Evolutionary conservation across 2,888 invertebrate species (phyloP).

Genomic region (Eupithecia abbreviata): DNA sequence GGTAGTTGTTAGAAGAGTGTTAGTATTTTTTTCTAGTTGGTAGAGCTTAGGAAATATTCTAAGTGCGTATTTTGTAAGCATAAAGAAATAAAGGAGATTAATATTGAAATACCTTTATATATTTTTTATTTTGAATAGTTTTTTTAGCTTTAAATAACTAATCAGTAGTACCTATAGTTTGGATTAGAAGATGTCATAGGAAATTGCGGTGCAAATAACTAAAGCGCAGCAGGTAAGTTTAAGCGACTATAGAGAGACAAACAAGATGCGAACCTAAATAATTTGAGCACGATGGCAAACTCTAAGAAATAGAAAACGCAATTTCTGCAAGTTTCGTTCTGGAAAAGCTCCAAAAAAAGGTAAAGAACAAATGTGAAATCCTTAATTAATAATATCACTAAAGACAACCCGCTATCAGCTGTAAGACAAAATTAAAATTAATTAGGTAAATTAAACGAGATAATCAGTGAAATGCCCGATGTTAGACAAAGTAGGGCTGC

Average conservation of each 20-base stretch:
- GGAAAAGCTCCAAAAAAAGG: neutral
- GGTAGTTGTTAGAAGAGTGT: neutral
- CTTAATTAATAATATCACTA: constrained; percentile 5
- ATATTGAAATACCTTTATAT: too few relatives aligned
- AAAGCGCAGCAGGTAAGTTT: neutral
- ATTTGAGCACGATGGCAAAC: neutral
- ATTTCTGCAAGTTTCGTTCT: neutral
- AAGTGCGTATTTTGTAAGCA: too few relatives aligned
- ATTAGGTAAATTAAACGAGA: constrained; percentile 44
- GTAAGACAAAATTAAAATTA: constrained; percentile 35
- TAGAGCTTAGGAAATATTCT: neutral
- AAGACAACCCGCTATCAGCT: constrained; percentile 21
- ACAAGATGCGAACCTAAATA: neutral
- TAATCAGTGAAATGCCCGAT: constrained; percentile 49
- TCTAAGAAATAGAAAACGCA: neutral
- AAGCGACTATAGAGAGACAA: neutral
- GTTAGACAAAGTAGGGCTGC: constrained; percentile 59
- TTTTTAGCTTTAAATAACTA: neutral
- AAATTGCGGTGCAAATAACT: neutral
- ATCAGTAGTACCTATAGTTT: neutral
- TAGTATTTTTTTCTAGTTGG: neutral
- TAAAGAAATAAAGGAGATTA: too few relatives aligned
- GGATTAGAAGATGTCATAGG: neutral
- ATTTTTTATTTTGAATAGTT: neutral
- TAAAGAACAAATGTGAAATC: neutral